Conservation (phyloP, 2,888 invertebrate genomes). For the Cheilosia urbana region DNA sequence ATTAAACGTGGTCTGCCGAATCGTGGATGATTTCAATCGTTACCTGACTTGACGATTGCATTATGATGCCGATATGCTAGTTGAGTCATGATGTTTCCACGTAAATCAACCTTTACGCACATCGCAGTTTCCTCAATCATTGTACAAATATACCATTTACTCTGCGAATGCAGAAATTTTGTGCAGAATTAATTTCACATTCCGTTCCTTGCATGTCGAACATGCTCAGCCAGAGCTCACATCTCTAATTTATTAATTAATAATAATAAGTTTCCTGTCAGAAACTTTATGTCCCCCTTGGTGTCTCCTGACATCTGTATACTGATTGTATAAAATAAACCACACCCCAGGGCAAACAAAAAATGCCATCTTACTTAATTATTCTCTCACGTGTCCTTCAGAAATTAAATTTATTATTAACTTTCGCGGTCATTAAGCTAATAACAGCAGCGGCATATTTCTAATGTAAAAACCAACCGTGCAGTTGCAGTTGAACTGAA, state of each 20-base stretch:
- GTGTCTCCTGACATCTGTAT: background rate
- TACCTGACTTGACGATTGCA: too few species aligned
- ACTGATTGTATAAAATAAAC: background rate
- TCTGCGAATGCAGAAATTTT: too few species aligned
- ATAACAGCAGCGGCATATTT: background rate
- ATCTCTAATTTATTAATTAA: background rate
- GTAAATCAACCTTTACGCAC: too few species aligned
- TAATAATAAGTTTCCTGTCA: background rate
- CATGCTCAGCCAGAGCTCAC: too few species aligned
- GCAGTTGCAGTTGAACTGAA: background rate
- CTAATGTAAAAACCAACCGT: background rate
- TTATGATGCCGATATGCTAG: too few species aligned
- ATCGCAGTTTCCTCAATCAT: too few species aligned
- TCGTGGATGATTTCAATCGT: too few species aligned
- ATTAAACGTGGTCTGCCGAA: too few species aligned
- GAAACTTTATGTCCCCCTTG: background rate
- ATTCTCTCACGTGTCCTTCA: constrained; percentile 2
- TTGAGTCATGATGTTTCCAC: too few species aligned
- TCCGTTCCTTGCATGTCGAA: background rate
- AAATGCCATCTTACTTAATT: background rate
- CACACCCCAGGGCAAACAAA: constrained; percentile 1
- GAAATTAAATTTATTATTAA: constrained; percentile 5
- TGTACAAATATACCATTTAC: too few species aligned
- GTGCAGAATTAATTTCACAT: too few species aligned
- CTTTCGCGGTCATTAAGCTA: background rate